phyloP scores from a whole-genome alignment of 1,140 invertebrate species.

The Conus ventricosus region DNA sequence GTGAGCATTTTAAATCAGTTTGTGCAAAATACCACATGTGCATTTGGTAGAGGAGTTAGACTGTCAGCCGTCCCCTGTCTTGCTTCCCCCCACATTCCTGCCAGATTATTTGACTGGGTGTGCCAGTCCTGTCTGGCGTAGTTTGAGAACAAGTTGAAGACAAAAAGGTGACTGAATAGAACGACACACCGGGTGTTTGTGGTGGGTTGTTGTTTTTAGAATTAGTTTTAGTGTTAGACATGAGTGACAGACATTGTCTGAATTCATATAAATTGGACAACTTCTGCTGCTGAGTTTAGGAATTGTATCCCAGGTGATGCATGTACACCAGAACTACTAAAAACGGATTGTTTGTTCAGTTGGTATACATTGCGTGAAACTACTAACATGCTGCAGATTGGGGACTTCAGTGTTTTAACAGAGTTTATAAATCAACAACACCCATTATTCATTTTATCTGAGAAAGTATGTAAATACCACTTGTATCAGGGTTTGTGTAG shows the following conservation, averaged over 20 bases:
- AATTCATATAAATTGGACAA: neutral
- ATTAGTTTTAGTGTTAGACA: neutral
- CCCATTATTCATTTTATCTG: neutral
- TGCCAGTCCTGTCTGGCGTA: neutral
- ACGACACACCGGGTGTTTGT: neutral
- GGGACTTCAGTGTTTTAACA: neutral
- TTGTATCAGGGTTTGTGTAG: neutral
- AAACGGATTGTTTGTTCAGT: neutral
- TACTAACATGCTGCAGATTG: neutral
- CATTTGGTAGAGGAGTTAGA: neutral
- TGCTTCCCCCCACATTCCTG: neutral
- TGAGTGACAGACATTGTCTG: neutral
- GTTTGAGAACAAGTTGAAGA: neutral
- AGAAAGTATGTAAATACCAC: neutral
- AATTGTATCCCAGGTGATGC: neutral
- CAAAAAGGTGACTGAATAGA: neutral
- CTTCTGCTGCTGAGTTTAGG: neutral
- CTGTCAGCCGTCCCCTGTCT: neutral
- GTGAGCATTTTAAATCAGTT: neutral
- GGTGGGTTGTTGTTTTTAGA: neutral
- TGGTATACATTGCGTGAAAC: neutral
- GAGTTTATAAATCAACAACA: neutral
- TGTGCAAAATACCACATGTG: neutral
- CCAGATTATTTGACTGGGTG: neutral
- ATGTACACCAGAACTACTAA: neutral